Evolutionary conservation across 2,888 invertebrate genomes (phyloP), one percentile per base, ranked within the genome.

Genomic region (Ditula angustiorana): DNA sequence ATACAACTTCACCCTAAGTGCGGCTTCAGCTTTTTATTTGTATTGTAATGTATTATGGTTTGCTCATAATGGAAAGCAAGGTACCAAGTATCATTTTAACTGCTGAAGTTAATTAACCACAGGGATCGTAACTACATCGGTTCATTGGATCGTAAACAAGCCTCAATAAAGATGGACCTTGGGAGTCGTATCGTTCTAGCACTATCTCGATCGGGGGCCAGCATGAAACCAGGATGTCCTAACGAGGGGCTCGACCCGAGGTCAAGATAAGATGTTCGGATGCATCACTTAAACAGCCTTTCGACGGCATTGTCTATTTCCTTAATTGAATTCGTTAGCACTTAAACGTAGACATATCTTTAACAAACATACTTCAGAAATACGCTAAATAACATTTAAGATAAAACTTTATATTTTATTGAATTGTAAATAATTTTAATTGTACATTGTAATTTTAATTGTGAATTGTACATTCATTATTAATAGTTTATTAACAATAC

Each of bases 221-320:
- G 13, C 11, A n/a, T 30, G 47, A 28, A 24, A 24, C 24, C 30
- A 50, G 41, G 62, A 57, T 62, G 49, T 50, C 35, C 26, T 62
- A 62, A 62, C 30, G 62, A 50, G 56, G 16, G 37, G 56, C 23
- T 52, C 57, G 62, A 62, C 62, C 56, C 23, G 41, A 50, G 49
- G 50, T 50, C 50, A 41, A 16, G 30, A 30, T 23, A n/a, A 30
- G 56, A 23, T 37, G 19, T 50, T 28, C 50, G 35, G 23, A 19
- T 24, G 61, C 33, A 33, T 30, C 13, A 5, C 2, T 33, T 11
- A 52, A 24, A 3, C 52, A 41, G 8, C 21, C 52, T 30, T n/a
- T n/a, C n/a, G n/a, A n/a, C n/a, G 3, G 33, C 33, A 11, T n/a
- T 33, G 35, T 37, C 35, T 5, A 5, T 37, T 0, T 13, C 30